Conservation (phyloP, 2,113 vertebrate species). For the Clarias magur region DNA sequence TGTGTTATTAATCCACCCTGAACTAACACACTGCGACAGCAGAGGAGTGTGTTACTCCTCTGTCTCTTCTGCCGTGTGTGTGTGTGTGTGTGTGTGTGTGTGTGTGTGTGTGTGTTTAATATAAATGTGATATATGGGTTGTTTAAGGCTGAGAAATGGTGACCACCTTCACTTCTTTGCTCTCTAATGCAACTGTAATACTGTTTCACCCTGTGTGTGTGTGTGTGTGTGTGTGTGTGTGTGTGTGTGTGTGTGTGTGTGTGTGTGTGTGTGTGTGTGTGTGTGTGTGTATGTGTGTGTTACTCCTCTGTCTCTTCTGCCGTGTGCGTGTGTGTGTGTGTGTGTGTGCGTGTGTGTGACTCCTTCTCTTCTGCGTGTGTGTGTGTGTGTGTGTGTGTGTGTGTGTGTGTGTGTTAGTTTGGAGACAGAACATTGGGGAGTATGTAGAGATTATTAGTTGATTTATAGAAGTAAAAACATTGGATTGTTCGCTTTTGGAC, state of each 20-base stretch:
- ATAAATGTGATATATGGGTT: neutral
- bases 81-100: neutral
- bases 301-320: no score
- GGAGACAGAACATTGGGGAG: neutral
- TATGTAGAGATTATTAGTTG: neutral
- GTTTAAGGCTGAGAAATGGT: neutral
- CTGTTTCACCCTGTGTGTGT: neutral
- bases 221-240: conserved; percentile 26
- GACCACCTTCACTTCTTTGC: neutral
- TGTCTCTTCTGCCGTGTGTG: neutral
- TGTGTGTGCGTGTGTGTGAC: conserved; percentile 11
- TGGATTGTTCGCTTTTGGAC: neutral
- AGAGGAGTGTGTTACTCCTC: neutral
- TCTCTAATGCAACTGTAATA: neutral
- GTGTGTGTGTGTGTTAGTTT: conserved; percentile 6
- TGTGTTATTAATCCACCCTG: neutral
- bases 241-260: conserved; percentile 20
- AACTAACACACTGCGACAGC: neutral
- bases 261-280: conserved; percentile 27
- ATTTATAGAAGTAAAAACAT: conserved; percentile 22
- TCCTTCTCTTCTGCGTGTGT: conserved; percentile 7
- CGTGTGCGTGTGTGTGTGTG: conserved; percentile 25
- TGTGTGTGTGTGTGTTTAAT: neutral
- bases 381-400: conserved; percentile 26
- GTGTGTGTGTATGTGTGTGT: conserved; percentile 13